phyloP scores from a whole-genome alignment of 2,888 invertebrate genomes.

The Drosophila helvetica region DNA sequence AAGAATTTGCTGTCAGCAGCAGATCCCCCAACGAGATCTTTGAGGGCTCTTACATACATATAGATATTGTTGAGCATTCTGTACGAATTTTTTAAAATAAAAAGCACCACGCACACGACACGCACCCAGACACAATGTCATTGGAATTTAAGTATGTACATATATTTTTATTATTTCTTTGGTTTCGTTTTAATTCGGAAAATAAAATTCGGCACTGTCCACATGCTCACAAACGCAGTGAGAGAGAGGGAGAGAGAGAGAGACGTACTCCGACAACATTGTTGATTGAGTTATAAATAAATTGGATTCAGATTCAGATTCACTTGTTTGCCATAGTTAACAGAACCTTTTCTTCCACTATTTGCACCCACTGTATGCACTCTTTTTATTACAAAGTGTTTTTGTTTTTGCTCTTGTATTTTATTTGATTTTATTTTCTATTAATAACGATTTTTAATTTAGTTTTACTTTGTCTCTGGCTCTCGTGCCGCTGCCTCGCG shows the following conservation, averaged over 20 bases:
- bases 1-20: conserved; percentile 7
- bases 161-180: neutral
- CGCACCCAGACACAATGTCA: neutral
- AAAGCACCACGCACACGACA: neutral
- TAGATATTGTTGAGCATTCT: neutral
- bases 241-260: neutral
- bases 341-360: neutral
- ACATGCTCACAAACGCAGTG: neutral
- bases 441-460: conserved; percentile 60
- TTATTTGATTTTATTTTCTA: conserved; percentile 45
- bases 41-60: neutral
- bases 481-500: conserved; percentile 22
- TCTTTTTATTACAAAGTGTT: conserved; percentile 3
- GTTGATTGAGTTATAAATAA: neutral
- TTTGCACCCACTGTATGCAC: neutral
- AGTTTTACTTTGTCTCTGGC: conserved; percentile 36
- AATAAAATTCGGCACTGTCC: neutral
- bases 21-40: neutral
- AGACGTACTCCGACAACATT: neutral
- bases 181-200: neutral
- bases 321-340: neutral
- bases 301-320: neutral
- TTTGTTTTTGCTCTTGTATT: neutral
- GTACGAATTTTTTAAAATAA: neutral
- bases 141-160: neutral